Evolutionary conservation across 2,113 vertebrate genomes (phyloP), one percentile per base, ranked within the genome.

Genomic region (Actenoides hombroni): DNA sequence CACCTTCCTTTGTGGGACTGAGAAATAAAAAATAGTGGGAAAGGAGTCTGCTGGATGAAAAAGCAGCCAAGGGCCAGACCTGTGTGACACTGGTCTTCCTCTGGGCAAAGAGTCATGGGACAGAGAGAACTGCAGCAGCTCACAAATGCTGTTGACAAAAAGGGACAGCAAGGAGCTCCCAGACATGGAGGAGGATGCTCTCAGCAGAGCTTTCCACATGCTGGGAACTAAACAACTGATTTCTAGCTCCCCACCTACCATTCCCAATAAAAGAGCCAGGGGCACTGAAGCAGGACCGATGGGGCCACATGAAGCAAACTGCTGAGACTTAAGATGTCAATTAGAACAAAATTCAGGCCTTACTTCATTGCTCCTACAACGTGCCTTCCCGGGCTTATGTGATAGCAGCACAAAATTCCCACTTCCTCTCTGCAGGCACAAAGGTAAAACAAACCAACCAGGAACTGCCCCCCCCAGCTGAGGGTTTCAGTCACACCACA

Each of bases 281-380:
- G 15, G 3, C 31, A 13, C 46, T 16, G 39, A 56, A 78, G 44
- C 28, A 61, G 65, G 39, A 80, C 16, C 2, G 0, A 46, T 16
- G 37, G 26, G 35, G 26, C 39, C 24, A 6, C 2, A 28, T 16
- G 60, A 68, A 65, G 31, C 31, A 74, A 84, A 60, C 16, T 37
- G n/a, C 24, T 1, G 6, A 83, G n/a, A 42, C 13, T 35, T 56
- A 37, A 21, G 0, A 0, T 28, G 24, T 28, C 70, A 48, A 16
- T 63, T 13, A 60, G 35, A 57, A 76, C 25, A 64, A 69, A 13
- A 60, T 20, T 26, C 33, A 67, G 33, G 16, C 25, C 18, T 80
- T 29, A 69, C 11, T 57, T 68, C 19, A 25, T 28, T 42, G 51
- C 13, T 71, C 57, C 75, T 46, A 7, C 29, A 53, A 1, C 13